phyloP scores from a whole-genome alignment of 2,797 vertebrate genomes.

The Oreochromis grahami region DNA sequence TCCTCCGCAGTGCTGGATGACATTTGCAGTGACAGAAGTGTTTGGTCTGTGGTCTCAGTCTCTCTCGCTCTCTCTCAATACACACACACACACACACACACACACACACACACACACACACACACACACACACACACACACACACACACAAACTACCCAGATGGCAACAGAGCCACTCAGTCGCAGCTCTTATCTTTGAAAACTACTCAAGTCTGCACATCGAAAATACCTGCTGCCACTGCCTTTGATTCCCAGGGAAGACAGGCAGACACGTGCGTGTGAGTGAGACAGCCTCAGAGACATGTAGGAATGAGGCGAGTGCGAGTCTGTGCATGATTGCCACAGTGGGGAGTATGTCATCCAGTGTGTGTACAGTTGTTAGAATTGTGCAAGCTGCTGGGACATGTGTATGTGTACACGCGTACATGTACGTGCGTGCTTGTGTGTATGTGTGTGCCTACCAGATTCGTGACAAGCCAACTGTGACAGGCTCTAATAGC shows the following conservation, averaged over 20 bases:
- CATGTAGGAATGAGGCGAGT: slow-evolving; percentile 4
- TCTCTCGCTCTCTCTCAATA: neutral
- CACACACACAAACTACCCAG: slow-evolving; percentile 8
- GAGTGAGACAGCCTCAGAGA: neutral
- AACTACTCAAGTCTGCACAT: slow-evolving; percentile 53
- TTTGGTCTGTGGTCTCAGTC: neutral
- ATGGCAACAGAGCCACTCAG: slow-evolving; percentile 47
- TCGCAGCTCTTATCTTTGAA: slow-evolving; percentile 55
- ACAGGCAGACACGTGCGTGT: neutral
- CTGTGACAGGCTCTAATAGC: slow-evolving; percentile 63
- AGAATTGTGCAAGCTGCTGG: slow-evolving; percentile 27
- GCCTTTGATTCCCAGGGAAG: slow-evolving; percentile 29
- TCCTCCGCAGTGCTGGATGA: neutral
- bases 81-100: neutral
- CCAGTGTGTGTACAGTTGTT: slow-evolving; percentile 24
- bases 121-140: neutral
- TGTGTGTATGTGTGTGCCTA: slow-evolving; percentile 16
- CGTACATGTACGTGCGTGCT: slow-evolving; percentile 1
- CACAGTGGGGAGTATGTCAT: slow-evolving; percentile 42
- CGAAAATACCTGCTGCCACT: slow-evolving; percentile 44
- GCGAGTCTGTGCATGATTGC: slow-evolving; percentile 37
- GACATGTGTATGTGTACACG: neutral
- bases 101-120: neutral
- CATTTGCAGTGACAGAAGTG: slow-evolving; percentile 2
- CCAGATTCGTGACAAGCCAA: slow-evolving; percentile 38